Evolutionary conservation across 2,113 vertebrate species (phyloP).

Genomic region (Nycticryphes semicollaris): DNA sequence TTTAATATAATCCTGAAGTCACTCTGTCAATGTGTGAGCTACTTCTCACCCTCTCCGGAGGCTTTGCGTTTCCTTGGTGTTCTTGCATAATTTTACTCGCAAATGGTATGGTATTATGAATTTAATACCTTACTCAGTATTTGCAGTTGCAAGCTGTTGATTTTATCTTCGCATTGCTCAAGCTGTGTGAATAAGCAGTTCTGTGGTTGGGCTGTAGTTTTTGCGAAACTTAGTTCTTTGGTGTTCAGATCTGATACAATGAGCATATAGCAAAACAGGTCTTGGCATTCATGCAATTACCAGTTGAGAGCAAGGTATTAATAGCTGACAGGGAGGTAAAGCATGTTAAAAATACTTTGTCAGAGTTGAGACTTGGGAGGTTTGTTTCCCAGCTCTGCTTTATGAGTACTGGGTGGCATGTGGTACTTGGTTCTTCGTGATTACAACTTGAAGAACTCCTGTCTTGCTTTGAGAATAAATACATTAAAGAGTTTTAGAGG

Average conservation of each 20-base stretch:
- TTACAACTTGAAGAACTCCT: background rate
- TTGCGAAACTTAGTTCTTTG: background rate
- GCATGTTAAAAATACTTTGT: background rate
- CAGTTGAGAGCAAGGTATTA: background rate
- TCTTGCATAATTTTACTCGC: slow-evolving; percentile 1
- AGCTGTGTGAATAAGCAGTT: background rate
- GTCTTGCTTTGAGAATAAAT: background rate
- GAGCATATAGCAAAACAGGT: background rate
- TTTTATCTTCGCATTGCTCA: background rate
- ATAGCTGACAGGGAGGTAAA: background rate
- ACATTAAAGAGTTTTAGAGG: background rate
- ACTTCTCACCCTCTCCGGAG: background rate
- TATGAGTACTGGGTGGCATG: background rate
- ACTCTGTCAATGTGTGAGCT: background rate
- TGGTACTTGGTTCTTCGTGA: background rate
- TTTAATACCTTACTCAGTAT: background rate
- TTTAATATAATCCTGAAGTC: background rate
- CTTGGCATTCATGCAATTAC: background rate
- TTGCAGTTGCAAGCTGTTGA: background rate
- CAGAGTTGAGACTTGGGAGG: background rate
- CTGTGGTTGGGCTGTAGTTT: background rate
- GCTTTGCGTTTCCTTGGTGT: background rate
- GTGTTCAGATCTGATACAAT: background rate
- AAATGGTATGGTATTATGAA: background rate
- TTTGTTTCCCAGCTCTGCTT: background rate